Base-by-base conservation (phyloP, 2,797 vertebrate species). In the Bryconaethiops microstoma region DNA sequence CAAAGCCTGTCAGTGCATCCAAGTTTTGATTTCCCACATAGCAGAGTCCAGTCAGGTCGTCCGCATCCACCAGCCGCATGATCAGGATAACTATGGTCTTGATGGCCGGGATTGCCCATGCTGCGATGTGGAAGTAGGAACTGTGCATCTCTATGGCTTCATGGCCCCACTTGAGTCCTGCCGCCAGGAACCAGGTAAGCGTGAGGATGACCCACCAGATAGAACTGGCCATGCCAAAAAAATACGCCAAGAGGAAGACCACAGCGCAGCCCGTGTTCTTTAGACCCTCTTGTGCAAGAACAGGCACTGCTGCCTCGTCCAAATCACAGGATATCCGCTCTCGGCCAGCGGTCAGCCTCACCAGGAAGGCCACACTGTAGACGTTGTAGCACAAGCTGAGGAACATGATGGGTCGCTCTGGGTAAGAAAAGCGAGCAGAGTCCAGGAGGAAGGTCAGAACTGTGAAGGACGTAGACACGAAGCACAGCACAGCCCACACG, bases 81-180 rank as follows among this genome's bases (percentile, higher is more conserved):
- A 99, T 97, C 84, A 99, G 93, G 85, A 99, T 97, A 80, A 99
- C 98, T 0, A 99, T 99, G 87, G 98, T 99, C 92, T 99, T 99
- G 76, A 99, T 94, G 0, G 97, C 98, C 0, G 98, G 98, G 89
- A 99, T 99, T 65, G 97, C 98, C 98, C 98, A 99, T n/a, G 98
- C 98, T 0, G 97, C 97, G 0, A 99, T 98, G 87, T 99, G 98
- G 91, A 99, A 99, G 88, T 99, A 99, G 35, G 97, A 99, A 88
- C 98, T 99, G 92, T 99, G 98, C 98, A 99, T 99, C 90, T 99
- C 98, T 4, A 99, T 99, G 16, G 98, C 98, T 90, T 99, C 97
- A 0, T 99, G 98, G 79, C 98, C 98, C 98, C 98, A 99, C 86
- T 99, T 99, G 74, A 99, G 93, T 39, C 98, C 98, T 0, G 98